Conservation (phyloP, 2,797 vertebrate genomes). For the Avahi laniger region DNA sequence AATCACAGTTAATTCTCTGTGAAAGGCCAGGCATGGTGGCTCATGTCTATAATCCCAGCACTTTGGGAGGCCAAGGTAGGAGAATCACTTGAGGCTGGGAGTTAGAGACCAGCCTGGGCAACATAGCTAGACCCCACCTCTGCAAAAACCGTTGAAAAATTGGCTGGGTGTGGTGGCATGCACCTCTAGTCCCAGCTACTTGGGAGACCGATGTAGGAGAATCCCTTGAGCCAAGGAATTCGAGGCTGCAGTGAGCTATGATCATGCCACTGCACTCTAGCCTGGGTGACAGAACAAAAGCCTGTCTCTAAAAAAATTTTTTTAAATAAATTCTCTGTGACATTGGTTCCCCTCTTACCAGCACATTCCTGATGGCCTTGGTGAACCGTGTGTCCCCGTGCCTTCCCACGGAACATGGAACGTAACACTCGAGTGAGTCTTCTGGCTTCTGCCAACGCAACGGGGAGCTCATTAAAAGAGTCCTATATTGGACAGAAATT, state of each 20-base stretch:
- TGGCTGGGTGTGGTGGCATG: background rate
- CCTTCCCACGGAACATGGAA: background rate
- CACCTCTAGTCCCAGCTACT: background rate
- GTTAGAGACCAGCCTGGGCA: background rate
- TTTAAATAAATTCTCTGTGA: background rate
- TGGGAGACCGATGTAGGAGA: background rate
- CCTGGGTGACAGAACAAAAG: background rate
- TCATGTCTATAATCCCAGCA: background rate
- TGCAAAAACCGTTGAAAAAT: background rate
- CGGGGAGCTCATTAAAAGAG: background rate
- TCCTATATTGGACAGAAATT: fast-evolving
- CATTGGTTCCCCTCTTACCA: background rate
- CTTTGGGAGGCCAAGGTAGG: background rate
- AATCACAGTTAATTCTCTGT: background rate
- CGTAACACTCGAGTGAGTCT: background rate
- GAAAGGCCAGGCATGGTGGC: background rate
- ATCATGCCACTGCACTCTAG: background rate
- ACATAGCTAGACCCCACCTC: background rate
- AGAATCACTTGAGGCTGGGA: background rate
- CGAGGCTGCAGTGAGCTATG: background rate
- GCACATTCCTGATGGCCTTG: background rate
- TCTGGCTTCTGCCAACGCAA: background rate
- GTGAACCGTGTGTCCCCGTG: background rate
- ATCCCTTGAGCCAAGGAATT: background rate
- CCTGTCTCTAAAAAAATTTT: background rate